Base-by-base conservation (phyloP, 2,113 vertebrate genomes). In the Syngnathus floridae region DNA sequence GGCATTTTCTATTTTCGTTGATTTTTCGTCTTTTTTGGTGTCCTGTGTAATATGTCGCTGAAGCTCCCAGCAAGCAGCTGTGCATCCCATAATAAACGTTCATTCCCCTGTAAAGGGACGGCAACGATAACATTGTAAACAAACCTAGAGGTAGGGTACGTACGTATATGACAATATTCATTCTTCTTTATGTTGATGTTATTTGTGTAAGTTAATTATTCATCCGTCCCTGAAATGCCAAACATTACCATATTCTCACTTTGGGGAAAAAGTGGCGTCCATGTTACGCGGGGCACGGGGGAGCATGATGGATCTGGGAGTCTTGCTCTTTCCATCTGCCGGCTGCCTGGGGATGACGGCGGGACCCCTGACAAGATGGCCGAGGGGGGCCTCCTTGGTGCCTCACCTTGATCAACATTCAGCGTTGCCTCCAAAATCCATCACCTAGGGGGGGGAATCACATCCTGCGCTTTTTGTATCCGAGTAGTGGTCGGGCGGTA, bases 351-450 rank as follows among this genome's bases (percentile, higher is more conserved):
- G 84, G 87, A 88, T 77, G 76, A 78, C 76, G 81, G 78, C 69
- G 71, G 81, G 75, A 82, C 83, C 59, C 84, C 86, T 84, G 86
- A 86, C 86, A 87, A 83, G 80, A 80, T 5, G 54, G 26, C 54
- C 36, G 26, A 26, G 21, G 63, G 75, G 76, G 75, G 77, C 77
- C 86, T 81, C 81, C 82, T 86, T 79, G 77, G 81, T 80, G 83
- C 81, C 79, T 88, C 88, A 88, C 86, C 86, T 88, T 90, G 87
- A 89, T 89, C 88, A 89, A 90, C 87, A 89, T 87, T 88, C 87
- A 86, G 78, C 31, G 17, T 80, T 81, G 80, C 82, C 84, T 81
- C 76, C 74, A 72, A 79, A 84, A 89, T 87, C 77, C 77, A 88
- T 87, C 86, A 85, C 55, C 26, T 31, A 26, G 26, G 26, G 26